Conservation (phyloP, 2,113 vertebrate species). For the Ammodytes marinus region DNA sequence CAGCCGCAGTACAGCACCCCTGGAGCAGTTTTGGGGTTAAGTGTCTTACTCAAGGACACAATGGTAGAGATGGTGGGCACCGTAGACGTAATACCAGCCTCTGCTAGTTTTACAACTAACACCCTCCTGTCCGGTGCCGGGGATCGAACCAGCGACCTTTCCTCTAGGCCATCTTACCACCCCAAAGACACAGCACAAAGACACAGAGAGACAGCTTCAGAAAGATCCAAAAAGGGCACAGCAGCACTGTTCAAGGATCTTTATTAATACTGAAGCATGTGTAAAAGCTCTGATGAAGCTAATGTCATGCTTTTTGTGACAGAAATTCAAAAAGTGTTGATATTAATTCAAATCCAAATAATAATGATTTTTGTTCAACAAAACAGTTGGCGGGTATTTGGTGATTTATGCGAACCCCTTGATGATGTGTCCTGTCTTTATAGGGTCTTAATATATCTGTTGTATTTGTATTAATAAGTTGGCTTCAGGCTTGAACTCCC, state of each 20-base stretch:
- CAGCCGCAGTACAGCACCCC: too few relatives aligned
- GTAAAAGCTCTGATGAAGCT: not conserved
- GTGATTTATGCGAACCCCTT: not conserved
- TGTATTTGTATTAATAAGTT: conserved; percentile 6
- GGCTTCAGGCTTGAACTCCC: not conserved
- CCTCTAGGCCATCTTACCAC: too few relatives aligned
- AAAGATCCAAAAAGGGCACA: conserved; percentile 11
- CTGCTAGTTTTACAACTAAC: too few relatives aligned
- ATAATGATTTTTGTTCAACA: not conserved
- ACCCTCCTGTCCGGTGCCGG: too few relatives aligned
- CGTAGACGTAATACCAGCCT: too few relatives aligned
- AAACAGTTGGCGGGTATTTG: conserved; percentile 1
- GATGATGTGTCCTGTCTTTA: not conserved
- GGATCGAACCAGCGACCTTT: too few relatives aligned
- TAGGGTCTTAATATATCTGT: not conserved
- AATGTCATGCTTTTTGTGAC: conserved; percentile 13
- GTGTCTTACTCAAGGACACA: too few relatives aligned
- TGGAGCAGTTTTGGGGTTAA: too few relatives aligned
- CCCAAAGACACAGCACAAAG: too few relatives aligned
- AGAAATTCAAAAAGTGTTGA: not conserved
- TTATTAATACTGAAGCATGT: conserved; percentile 9
- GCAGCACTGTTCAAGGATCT: not conserved
- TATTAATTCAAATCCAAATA: not conserved
- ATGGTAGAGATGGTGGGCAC: too few relatives aligned
- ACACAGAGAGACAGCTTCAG: not conserved